Evolutionary conservation across 2,888 invertebrate species (phyloP).

Genomic region (Drosophila kokeensis): DNA sequence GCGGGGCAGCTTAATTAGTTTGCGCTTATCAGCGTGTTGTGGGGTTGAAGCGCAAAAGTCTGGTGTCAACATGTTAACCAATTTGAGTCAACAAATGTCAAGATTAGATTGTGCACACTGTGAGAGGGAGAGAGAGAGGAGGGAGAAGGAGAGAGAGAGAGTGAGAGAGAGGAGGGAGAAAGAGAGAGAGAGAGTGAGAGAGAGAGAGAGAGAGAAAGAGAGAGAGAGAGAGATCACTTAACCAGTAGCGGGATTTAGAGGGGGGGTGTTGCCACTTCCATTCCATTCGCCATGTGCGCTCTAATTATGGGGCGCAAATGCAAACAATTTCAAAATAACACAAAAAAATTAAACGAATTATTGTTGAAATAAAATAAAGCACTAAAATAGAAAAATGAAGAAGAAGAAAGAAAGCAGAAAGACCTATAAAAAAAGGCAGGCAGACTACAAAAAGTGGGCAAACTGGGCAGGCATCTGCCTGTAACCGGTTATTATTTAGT

Average conservation of each 20-base stretch:
- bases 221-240: conserved; percentile 24
- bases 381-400: conserved; percentile 10
- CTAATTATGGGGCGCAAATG: conserved; percentile 15
- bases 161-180: no score
- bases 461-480: conserved; percentile 47
- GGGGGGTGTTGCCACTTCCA: not conserved
- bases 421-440: conserved; percentile 20
- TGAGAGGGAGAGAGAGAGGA: not conserved
- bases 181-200: not conserved
- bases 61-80: conserved; percentile 79
- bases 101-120: conserved; percentile 62
- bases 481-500: conserved; percentile 53
- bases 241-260: not conserved
- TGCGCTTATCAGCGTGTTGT: conserved; percentile 34
- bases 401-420: not conserved
- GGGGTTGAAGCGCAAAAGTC: conserved; percentile 37
- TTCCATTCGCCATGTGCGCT: conserved; percentile 24
- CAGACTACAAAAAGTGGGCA: conserved; percentile 35
- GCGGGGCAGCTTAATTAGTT: conserved; percentile 45
- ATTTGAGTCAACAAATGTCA: conserved; percentile 78
- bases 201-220: not conserved
- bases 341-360: conserved; percentile 39
- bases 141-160: not conserved
- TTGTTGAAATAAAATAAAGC: conserved; percentile 40
- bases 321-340: conserved; percentile 20